These are phyloP conservation scores for Archaeoteleia sp. DNA, from an alignment of 2,888 invertebrate genomes.

Conservation along the genomic window DNA sequence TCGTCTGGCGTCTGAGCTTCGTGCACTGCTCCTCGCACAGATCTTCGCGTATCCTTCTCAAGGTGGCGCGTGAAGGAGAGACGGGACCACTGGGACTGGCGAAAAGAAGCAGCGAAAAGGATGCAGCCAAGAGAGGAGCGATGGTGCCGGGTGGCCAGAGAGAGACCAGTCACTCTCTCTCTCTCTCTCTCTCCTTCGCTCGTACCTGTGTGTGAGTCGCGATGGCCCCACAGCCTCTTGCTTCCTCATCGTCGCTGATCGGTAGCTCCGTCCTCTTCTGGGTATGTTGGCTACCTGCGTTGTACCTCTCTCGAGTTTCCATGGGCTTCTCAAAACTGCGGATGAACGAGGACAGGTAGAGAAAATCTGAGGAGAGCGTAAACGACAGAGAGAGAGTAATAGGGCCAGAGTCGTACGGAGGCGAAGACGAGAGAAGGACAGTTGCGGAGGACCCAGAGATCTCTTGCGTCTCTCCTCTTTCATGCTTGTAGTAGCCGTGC, in stretches of 20 bases:
- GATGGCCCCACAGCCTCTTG: constrained; percentile 37
- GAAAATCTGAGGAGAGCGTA: constrained; percentile 37
- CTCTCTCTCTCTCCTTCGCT: constrained; percentile 56
- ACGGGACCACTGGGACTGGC: constrained; percentile 52
- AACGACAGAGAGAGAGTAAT: constrained; percentile 12
- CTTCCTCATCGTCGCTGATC: constrained; percentile 19
- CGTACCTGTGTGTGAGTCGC: constrained; percentile 62
- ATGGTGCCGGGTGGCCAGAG: constrained; percentile 68
- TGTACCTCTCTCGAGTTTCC: constrained; percentile 49
- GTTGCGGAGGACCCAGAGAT: constrained; percentile 41
- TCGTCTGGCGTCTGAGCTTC: constrained; percentile 34
- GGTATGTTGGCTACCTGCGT: constrained; percentile 65
- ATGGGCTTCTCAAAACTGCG: constrained; percentile 46
- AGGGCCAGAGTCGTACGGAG: constrained; percentile 4
- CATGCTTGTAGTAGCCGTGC: constrained; percentile 45
- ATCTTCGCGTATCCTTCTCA: constrained; percentile 60
- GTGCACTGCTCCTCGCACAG: constrained; percentile 16
- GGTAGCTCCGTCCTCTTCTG: constrained; percentile 40
- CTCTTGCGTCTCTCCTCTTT: constrained; percentile 34
- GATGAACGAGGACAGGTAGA: constrained; percentile 37
- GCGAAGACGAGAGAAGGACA: constrained; percentile 23
- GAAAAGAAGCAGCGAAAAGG: constrained; percentile 40
- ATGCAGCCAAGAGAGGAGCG: constrained; percentile 50
- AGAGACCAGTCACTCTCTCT: constrained; percentile 41
- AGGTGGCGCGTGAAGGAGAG: constrained; percentile 57